phyloP scores from a whole-genome alignment of 2,113 vertebrate species.

The Thunnus thynnus region DNA sequence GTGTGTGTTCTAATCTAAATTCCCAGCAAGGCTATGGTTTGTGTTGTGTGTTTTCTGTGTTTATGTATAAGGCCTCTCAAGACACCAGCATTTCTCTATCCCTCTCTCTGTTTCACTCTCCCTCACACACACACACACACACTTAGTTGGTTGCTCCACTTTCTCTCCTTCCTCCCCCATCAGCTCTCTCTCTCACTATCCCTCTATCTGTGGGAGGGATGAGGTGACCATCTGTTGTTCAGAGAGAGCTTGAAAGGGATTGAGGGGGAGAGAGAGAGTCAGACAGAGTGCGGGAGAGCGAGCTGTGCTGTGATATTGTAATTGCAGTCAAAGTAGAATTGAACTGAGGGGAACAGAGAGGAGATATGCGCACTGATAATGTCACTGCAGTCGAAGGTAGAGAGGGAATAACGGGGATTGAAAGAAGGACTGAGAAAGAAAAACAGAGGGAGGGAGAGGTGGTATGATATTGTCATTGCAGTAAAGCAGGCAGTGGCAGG shows the following conservation, averaged over 20 bases:
- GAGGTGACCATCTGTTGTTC: slow-evolving; percentile 82
- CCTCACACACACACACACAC: slow-evolving; percentile 16
- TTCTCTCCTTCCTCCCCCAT: slow-evolving; percentile 65
- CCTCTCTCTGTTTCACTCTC: neutral
- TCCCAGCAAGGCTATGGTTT: slow-evolving; percentile 31
- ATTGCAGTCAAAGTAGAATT: slow-evolving; percentile 68
- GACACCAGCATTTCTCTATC: slow-evolving; percentile 1
- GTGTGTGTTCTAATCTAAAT: slow-evolving; percentile 36
- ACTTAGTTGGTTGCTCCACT: slow-evolving; percentile 63
- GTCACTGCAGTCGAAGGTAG: slow-evolving; percentile 53
- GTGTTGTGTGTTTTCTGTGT: slow-evolving; percentile 33
- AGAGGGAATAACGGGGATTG: slow-evolving; percentile 63
- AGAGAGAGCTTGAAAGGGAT: slow-evolving; percentile 70
- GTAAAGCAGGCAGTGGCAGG: slow-evolving; percentile 63
- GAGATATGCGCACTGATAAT: slow-evolving; percentile 52
- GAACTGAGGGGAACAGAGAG: slow-evolving; percentile 44
- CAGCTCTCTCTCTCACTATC: slow-evolving; percentile 62
- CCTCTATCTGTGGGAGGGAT: slow-evolving; percentile 72
- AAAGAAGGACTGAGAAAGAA: slow-evolving; percentile 58
- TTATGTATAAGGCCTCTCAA: slow-evolving; percentile 21
- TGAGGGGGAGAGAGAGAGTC: slow-evolving; percentile 55
- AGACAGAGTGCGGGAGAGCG: slow-evolving; percentile 34
- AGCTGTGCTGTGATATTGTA: slow-evolving; percentile 61
- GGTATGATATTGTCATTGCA: slow-evolving; percentile 70
- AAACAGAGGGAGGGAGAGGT: slow-evolving; percentile 60